Evolutionary conservation across 2,888 invertebrate genomes (phyloP).

Genomic region (Pristionchus maxplancki): DNA sequence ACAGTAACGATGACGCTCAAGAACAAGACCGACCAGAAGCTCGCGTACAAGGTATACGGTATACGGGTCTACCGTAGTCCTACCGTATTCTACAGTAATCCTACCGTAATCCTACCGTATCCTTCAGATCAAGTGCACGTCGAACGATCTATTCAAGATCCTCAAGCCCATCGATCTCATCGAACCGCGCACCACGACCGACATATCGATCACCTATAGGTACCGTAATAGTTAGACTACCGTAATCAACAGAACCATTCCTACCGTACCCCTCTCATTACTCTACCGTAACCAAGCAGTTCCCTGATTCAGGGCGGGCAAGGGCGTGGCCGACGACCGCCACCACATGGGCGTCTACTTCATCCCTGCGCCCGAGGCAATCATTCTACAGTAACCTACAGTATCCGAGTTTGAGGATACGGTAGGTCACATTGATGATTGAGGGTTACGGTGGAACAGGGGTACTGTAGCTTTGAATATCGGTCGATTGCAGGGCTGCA

Average conservation of each 20-base stretch:
- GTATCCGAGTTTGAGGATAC: neutral
- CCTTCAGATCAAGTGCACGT: slow-evolving; percentile 69
- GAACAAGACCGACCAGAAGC: slow-evolving; percentile 69
- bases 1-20: slow-evolving; percentile 54
- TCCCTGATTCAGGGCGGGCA: slow-evolving; percentile 48
- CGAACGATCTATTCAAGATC: slow-evolving; percentile 72
- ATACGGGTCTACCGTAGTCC: neutral
- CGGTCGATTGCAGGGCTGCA: slow-evolving; percentile 53
- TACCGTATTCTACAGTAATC: neutral
- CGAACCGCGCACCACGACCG: neutral
- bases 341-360: slow-evolving; percentile 73
- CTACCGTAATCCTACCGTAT: neutral
- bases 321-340: slow-evolving; percentile 57
- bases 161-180: slow-evolving; percentile 43
- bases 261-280: neutral
- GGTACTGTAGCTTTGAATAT: no score
- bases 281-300: slow-evolving; percentile 10
- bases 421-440: neutral
- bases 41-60: slow-evolving; percentile 67
- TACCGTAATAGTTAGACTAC: neutral
- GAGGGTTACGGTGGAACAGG: no score
- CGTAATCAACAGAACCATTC: neutral
- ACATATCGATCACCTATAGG: slow-evolving; percentile 54
- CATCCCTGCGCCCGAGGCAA: slow-evolving; percentile 72
- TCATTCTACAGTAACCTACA: neutral